A percentile compares a stretch with the other conserved stretches of the same genome.
These are phyloP conservation scores for Egretta garzetta DNA, from an alignment of 2,113 vertebrate species.

Conservation along the genomic window DNA sequence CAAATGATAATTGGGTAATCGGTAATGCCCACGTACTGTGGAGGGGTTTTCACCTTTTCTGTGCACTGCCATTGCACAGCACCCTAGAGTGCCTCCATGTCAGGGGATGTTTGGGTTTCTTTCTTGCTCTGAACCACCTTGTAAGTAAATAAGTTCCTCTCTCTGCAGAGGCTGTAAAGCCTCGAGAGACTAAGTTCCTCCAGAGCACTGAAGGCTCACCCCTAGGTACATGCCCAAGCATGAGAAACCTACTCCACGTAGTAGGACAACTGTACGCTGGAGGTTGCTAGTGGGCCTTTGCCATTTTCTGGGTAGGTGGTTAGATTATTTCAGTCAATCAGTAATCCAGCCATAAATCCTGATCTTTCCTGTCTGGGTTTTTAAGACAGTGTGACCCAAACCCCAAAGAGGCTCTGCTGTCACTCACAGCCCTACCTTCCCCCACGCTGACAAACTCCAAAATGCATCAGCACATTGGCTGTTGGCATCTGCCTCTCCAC, in stretches of 20 bases:
- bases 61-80: neutral
- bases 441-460: neutral
- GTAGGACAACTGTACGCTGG: neutral
- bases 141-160: neutral
- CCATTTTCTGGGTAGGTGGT: neutral
- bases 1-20: neutral
- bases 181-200: neutral
- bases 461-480: neutral
- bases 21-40: neutral
- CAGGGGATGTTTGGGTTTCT: neutral
- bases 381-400: neutral
- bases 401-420: neutral
- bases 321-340: neutral
- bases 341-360: neutral
- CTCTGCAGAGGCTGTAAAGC: neutral
- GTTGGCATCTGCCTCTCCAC: neutral
- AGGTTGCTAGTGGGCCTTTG: neutral
- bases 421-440: neutral
- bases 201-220: neutral
- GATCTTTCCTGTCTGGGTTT: slow-evolving; percentile 32
- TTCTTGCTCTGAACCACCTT: neutral
- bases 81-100: neutral
- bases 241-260: neutral
- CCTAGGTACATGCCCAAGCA: neutral
- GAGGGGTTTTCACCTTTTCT: neutral